Conservation (phyloP, 2,888 invertebrate species). For the Orthosia gothica region DNA sequence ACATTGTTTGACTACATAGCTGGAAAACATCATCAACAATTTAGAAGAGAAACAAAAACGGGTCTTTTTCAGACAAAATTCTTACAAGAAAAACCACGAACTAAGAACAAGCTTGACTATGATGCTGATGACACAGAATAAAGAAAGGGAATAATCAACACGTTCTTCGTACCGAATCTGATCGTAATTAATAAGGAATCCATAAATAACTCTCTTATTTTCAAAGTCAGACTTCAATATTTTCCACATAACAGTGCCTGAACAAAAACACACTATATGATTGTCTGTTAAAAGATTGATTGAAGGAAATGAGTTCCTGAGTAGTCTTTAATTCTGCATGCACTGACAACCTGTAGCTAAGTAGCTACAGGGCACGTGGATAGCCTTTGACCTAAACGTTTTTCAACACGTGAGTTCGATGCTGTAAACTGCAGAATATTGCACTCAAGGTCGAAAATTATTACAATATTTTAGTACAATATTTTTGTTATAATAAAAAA, state of each 20-base stretch:
- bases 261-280: slow-evolving; percentile 28
- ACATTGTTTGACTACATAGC: too few species aligned
- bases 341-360: slow-evolving; percentile 8
- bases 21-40: background rate
- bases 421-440: background rate
- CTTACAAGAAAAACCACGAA: background rate
- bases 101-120: background rate
- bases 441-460: background rate
- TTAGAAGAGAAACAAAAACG: background rate
- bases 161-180: too few species aligned
- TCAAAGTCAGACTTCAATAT: background rate
- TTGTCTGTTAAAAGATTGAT: slow-evolving; percentile 42
- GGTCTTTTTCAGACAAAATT: background rate
- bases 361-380: background rate
- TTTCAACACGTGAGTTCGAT: slow-evolving; percentile 36
- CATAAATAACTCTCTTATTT: too few species aligned
- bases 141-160: too few species aligned
- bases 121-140: too few species aligned
- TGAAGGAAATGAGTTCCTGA: slow-evolving; percentile 45
- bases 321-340: slow-evolving; percentile 6
- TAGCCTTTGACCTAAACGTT: slow-evolving; percentile 29
- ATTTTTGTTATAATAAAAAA: background rate
- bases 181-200: too few species aligned
- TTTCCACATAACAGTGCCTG: background rate
- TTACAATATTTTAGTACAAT: background rate